These are phyloP conservation scores for Odontamblyopus lacepedii DNA, from an alignment of 2,797 vertebrate species.

Conservation along the genomic window DNA sequence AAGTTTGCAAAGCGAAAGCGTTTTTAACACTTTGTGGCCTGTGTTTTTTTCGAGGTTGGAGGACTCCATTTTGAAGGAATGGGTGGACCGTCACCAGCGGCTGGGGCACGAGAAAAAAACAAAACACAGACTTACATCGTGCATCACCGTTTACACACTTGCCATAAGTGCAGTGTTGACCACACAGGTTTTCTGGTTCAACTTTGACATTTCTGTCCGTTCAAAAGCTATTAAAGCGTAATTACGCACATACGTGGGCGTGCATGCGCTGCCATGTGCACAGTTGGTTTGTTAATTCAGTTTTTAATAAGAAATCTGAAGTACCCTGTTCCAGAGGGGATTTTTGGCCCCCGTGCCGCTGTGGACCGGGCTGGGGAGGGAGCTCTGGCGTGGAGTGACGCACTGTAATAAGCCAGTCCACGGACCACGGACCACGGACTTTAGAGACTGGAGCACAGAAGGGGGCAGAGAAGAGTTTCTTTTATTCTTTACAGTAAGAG, in stretches of 20 bases:
- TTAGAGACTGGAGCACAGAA: constrained; percentile 67
- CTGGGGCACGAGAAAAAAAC: neutral
- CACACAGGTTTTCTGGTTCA: neutral
- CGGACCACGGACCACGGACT: constrained; percentile 45
- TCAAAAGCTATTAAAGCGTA: neutral
- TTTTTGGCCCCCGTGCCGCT: constrained; percentile 55
- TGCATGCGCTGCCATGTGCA: neutral
- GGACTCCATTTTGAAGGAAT: constrained; percentile 82
- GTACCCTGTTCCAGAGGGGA: neutral
- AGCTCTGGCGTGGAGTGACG: constrained; percentile 48
- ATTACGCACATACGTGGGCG: neutral
- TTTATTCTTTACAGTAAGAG: constrained; percentile 19
- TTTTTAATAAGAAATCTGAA: constrained; percentile 21
- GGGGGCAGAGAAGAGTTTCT: constrained; percentile 24
- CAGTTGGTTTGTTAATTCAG: neutral
- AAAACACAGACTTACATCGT: neutral
- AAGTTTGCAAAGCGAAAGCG: constrained; percentile 51
- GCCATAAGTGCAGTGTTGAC: neutral
- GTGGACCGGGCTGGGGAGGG: constrained; percentile 59
- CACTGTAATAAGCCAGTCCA: constrained; percentile 49
- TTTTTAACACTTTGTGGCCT: constrained; percentile 70
- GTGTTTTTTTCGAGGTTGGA: constrained; percentile 51
- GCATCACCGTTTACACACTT: neutral
- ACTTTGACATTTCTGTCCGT: neutral
- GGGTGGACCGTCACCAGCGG: neutral